These are phyloP conservation scores for Fulmarus glacialis DNA, from an alignment of 2,113 vertebrate genomes.

Conservation along the genomic window DNA sequence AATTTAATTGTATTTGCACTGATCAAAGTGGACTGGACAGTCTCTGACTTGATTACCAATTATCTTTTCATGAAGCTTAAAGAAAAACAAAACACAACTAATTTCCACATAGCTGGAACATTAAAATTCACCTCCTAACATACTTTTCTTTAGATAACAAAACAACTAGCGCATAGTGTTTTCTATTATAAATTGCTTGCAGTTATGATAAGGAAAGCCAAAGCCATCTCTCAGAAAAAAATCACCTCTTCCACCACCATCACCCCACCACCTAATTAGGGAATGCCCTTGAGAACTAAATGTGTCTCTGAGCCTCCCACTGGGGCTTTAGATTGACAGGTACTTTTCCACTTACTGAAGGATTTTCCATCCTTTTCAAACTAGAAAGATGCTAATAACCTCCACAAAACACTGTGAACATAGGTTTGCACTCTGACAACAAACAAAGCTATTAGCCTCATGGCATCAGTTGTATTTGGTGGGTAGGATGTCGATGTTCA, in stretches of 20 bases:
- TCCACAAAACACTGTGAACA: background rate
- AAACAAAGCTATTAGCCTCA: background rate
- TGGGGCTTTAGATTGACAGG: background rate
- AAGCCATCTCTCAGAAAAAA: background rate
- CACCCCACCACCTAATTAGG: background rate
- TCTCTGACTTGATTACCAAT: background rate
- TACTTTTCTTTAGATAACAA: background rate
- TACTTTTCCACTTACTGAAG: background rate
- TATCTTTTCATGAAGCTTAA: background rate
- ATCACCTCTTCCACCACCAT: background rate
- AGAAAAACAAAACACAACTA: background rate
- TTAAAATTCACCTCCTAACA: background rate
- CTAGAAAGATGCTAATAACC: background rate
- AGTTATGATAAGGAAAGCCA: background rate
- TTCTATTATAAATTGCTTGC: background rate
- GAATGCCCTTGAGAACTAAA: constrained; percentile 14
- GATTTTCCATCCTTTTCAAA: background rate
- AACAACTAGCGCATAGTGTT: background rate
- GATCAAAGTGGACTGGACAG: background rate
- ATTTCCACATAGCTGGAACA: background rate
- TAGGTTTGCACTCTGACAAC: background rate
- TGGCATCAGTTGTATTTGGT: background rate
- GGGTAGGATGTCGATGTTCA: background rate
- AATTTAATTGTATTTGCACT: background rate
- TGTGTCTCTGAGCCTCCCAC: background rate